Percentiles rank a stretch among this genome's conserved stretches.
phyloP scores from a whole-genome alignment of 2,888 invertebrate species.

The Ormyrus pomaceus region DNA sequence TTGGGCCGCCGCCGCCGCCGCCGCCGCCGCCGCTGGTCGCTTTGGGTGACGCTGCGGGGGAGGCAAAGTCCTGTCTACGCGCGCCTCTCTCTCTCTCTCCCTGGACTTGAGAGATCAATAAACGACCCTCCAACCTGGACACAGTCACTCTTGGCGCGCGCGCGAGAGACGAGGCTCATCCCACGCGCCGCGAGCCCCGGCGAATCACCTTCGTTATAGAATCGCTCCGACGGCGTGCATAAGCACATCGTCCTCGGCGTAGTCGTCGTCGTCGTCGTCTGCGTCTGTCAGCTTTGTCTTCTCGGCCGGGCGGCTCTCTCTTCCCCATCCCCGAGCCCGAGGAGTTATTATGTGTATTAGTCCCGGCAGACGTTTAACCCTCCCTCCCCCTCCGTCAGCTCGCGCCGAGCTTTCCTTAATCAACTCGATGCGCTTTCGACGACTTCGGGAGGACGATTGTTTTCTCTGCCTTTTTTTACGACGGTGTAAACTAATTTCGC shows the following conservation, averaged over 20 bases:
- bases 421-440: too few species aligned
- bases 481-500: slow-evolving; percentile 18
- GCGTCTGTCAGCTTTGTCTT: slow-evolving; percentile 48
- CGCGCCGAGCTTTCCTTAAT: too few species aligned
- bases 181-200: slow-evolving; percentile 63
- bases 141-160: slow-evolving; percentile 67
- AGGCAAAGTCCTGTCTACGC: slow-evolving; percentile 69
- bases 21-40: slow-evolving; percentile 74
- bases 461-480: too few species aligned
- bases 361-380: neutral
- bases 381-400: neutral
- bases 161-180: slow-evolving; percentile 66
- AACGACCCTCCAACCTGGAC: slow-evolving; percentile 75
- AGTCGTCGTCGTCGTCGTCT: slow-evolving; percentile 31
- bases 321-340: neutral
- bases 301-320: neutral
- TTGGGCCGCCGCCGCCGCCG: slow-evolving; percentile 67
- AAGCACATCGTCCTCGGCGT: slow-evolving; percentile 36
- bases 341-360: neutral
- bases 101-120: slow-evolving; percentile 76
- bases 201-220: slow-evolving; percentile 64
- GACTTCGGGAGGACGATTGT: too few species aligned
- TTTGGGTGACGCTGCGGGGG: slow-evolving; percentile 60
- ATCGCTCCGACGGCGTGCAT: slow-evolving; percentile 21
- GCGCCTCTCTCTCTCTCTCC: slow-evolving; percentile 65